Evolutionary conservation across 2,888 invertebrate genomes (phyloP).

Genomic region (Brenthis ino): DNA sequence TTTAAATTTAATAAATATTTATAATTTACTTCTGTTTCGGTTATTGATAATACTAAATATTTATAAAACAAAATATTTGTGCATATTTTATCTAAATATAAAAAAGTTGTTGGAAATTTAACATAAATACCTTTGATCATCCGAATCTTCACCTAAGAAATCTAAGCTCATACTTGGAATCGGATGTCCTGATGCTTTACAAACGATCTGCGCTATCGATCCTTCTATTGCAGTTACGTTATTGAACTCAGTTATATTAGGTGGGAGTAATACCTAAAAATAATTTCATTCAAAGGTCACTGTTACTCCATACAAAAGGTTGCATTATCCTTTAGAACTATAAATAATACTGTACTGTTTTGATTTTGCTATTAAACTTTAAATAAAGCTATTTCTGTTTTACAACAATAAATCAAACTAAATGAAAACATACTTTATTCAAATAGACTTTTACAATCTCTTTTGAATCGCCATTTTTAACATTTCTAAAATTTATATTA

Average conservation of each 20-base stretch:
- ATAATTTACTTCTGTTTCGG: too few species aligned
- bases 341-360: too few species aligned
- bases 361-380: too few species aligned
- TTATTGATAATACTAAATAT: neutral
- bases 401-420: too few species aligned
- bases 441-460: too few species aligned
- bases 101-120: neutral
- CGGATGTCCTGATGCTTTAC: slow-evolving; percentile 61
- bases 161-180: slow-evolving; percentile 56
- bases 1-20: neutral
- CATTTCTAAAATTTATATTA: too few species aligned
- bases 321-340: too few species aligned
- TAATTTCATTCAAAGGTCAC: neutral
- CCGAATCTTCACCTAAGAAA: slow-evolving; percentile 48
- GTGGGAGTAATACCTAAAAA: slow-evolving; percentile 59
- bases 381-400: too few species aligned
- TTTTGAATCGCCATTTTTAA: too few species aligned
- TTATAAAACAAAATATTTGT: neutral
- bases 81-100: neutral
- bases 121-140: slow-evolving; percentile 47
- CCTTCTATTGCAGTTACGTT: slow-evolving; percentile 59
- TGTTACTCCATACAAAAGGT: neutral
- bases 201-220: slow-evolving; percentile 51
- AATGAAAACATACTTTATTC: too few species aligned
- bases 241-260: slow-evolving; percentile 54